These are phyloP conservation scores for Danionella cerebrum DNA, from an alignment of 2,113 vertebrate species.

Conservation along the genomic window DNA sequence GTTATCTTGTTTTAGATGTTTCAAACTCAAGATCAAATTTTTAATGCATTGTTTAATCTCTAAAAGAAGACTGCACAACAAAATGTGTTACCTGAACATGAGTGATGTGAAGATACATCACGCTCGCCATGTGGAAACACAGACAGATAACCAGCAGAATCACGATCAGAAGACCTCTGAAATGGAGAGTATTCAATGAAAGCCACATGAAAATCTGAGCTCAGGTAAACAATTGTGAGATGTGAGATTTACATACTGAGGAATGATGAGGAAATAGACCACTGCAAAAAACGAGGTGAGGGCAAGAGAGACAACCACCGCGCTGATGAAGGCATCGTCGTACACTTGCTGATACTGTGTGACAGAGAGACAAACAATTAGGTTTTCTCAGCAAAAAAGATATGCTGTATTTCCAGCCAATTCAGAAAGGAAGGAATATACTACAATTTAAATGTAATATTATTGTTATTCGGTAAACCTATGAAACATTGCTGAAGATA, in stretches of 20 bases:
- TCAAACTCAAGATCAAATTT: too few relatives aligned
- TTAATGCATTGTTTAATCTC: not conserved
- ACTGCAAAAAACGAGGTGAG: slow-evolving; percentile 88
- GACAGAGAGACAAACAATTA: slow-evolving; percentile 20
- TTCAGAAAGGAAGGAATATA: too few relatives aligned
- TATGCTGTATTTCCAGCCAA: not conserved
- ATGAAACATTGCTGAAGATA: too few relatives aligned
- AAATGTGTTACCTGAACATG: slow-evolving; percentile 75
- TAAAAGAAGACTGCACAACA: not conserved
- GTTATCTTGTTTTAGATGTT: too few relatives aligned
- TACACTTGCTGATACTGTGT: slow-evolving; percentile 88
- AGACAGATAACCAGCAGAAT: slow-evolving; percentile 89
- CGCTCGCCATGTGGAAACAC: slow-evolving; percentile 91
- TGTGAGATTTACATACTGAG: slow-evolving; percentile 76
- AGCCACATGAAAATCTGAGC: not conserved
- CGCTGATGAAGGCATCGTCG: slow-evolving; percentile 90
- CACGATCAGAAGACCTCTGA: slow-evolving; percentile 80
- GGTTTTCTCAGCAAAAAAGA: not conserved
- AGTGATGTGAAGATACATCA: slow-evolving; percentile 91
- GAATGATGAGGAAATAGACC: slow-evolving; percentile 93
- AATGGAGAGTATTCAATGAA: not conserved
- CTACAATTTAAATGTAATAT: too few relatives aligned
- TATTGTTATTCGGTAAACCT: too few relatives aligned
- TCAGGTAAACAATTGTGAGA: not conserved
- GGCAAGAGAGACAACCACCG: slow-evolving; percentile 86